A percentile compares a stretch with the other conserved stretches of the same genome.
phyloP scores from a whole-genome alignment of 2,888 invertebrate genomes.

The Latrodectus elegans region DNA sequence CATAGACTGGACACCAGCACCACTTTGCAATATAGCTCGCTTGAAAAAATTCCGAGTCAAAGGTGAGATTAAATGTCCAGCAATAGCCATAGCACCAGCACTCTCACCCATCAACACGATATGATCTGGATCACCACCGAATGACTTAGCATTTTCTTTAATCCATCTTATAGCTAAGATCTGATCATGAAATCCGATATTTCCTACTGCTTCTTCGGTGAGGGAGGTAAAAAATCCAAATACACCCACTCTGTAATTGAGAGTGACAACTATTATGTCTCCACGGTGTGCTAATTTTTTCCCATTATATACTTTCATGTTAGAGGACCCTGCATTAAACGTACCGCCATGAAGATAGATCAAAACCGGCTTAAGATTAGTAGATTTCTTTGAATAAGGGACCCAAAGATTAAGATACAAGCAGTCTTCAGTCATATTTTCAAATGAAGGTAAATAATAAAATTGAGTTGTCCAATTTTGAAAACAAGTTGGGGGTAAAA shows the following conservation, averaged over 20 bases:
- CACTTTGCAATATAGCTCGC: constrained; percentile 63
- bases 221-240: constrained; percentile 66
- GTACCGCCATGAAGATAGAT: constrained; percentile 68
- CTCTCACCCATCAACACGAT: constrained; percentile 65
- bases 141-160: constrained; percentile 42
- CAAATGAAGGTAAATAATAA: constrained; percentile 35
- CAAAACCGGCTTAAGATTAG: constrained; percentile 44
- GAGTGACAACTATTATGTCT: constrained; percentile 56
- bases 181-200: constrained; percentile 68
- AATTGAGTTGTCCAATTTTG: constrained; percentile 33
- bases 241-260: constrained; percentile 65
- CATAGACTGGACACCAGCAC: constrained; percentile 31
- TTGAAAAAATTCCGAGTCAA: constrained; percentile 45
- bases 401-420: constrained; percentile 70
- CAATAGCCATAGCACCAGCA: constrained; percentile 52
- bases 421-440: constrained; percentile 69
- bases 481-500: constrained; percentile 47
- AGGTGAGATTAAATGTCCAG: constrained; percentile 58
- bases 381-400: constrained; percentile 28
- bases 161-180: constrained; percentile 62
- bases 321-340: constrained; percentile 45
- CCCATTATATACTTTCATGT: constrained; percentile 50
- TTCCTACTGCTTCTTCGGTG: constrained; percentile 58
- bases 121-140: constrained; percentile 58
- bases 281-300: constrained; percentile 36